Base-by-base conservation (phyloP, 2,797 vertebrate genomes). In the Gila robusta region DNA sequence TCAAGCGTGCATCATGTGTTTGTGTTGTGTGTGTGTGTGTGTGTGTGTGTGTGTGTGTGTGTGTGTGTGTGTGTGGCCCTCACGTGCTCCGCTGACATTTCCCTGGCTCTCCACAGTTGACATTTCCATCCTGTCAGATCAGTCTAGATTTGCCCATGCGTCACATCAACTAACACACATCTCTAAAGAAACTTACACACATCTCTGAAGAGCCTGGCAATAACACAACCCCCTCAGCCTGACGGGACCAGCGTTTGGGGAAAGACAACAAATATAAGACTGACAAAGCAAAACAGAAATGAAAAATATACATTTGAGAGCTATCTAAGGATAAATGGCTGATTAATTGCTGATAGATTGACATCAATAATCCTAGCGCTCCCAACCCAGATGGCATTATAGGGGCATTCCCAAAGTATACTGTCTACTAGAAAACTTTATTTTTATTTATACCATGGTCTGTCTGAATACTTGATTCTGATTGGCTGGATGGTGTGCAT, bases 111-210 rank as follows among this genome's bases (percentile, higher is more conserved):
- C 91, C 90, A 88, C 88, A 85, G 41, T 87, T 96, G 95, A 96
- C 95, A 96, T 96, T 96, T 95, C 90, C 92, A 93, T 90, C 90
- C 94, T 95, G 94, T 95, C 95, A 95, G 91, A 96, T 96, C 93
- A 94, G 95, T 96, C 94, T 94, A 94, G 92, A 94, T 95, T 95
- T 93, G 93, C 89, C 91, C 92, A 89, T 87, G 90, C 91, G 94
- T 96, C 95, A 95, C 93, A 94, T 95, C 88, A 91, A 93, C 92
- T 95, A 94, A 93, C 87, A 91, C 91, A 88, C 86, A 87, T 92
- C 90, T 93, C 91, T 89, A 94, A 95, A 81, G 90, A 90, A 49
- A 49, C 92, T 95, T 94, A 93, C 87, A 91, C 91, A 88, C 85
- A 87, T 92, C 90, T 93, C 91, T 89, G 94, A 95, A 81, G 90